A percentile compares a stretch with the other conserved stretches of the same genome.
These are phyloP conservation scores for Hassar affinis DNA, from an alignment of 2,113 vertebrate genomes.

Conservation along the genomic window DNA sequence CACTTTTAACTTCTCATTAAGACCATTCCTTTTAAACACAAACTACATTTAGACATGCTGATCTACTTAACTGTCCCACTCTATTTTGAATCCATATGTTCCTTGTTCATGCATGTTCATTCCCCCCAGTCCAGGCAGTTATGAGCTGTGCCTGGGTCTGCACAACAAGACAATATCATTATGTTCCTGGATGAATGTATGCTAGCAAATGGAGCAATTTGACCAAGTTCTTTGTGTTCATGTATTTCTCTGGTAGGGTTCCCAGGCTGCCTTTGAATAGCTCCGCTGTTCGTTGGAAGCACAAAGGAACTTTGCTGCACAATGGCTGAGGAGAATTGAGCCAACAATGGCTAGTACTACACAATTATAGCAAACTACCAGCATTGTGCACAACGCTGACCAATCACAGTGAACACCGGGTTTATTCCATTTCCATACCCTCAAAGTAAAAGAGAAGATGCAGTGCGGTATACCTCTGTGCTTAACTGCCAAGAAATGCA, in stretches of 20 bases:
- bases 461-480: neutral
- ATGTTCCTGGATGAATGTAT: slow-evolving; percentile 62
- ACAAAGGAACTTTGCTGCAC: slow-evolving; percentile 60
- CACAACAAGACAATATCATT: slow-evolving; percentile 69
- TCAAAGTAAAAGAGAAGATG: slow-evolving; percentile 10
- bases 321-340: slow-evolving; percentile 60
- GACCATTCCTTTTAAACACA: neutral
- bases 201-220: slow-evolving; percentile 61
- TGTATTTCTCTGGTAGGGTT: slow-evolving; percentile 62
- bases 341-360: slow-evolving; percentile 66
- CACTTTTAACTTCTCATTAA: neutral
- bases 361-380: slow-evolving; percentile 59
- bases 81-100: slow-evolving; percentile 28
- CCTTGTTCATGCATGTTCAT: slow-evolving; percentile 50
- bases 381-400: slow-evolving; percentile 53
- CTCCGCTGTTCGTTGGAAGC: slow-evolving; percentile 57
- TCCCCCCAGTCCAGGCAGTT: slow-evolving; percentile 44
- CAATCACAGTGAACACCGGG: slow-evolving; percentile 31
- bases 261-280: slow-evolving; percentile 66
- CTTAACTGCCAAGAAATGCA: neutral
- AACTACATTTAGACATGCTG: neutral
- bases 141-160: slow-evolving; percentile 49
- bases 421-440: slow-evolving; percentile 27
- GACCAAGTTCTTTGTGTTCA: slow-evolving; percentile 62
- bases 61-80: neutral